Percentiles rank a stretch among this genome's conserved stretches.
Evolutionary conservation across 2,113 vertebrate genomes (phyloP).

Genomic region (Phocoena sinus): DNA sequence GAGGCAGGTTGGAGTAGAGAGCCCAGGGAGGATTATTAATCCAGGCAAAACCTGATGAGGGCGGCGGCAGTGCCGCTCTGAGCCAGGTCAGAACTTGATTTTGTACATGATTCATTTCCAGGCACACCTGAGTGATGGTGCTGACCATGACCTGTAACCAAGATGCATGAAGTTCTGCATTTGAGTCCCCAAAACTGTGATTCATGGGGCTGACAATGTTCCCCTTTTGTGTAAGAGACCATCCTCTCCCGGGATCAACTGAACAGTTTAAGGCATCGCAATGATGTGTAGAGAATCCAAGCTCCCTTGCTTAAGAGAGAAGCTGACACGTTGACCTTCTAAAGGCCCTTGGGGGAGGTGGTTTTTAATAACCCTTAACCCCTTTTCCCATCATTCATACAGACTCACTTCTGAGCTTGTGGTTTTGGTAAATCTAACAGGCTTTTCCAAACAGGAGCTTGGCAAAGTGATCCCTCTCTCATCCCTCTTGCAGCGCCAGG

Average conservation of each 20-base stretch:
- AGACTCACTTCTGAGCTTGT: slow-evolving; percentile 20
- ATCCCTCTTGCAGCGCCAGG: background rate
- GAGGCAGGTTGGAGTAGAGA: background rate
- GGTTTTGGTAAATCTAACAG: slow-evolving; percentile 61
- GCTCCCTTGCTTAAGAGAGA: background rate
- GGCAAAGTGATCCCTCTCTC: background rate
- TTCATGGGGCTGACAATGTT: slow-evolving; percentile 66
- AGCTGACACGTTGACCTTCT: slow-evolving; percentile 52
- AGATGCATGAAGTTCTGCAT: slow-evolving; percentile 37
- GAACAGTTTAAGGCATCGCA: slow-evolving; percentile 30
- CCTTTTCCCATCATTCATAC: slow-evolving; percentile 59
- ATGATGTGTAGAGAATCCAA: slow-evolving; percentile 53
- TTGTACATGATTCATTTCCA: slow-evolving; percentile 45
- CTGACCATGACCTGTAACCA: slow-evolving; percentile 40
- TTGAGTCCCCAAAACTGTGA: slow-evolving; percentile 59
- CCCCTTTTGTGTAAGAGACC: slow-evolving; percentile 56
- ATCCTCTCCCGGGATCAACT: slow-evolving; percentile 49
- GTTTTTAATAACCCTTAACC: slow-evolving; percentile 64
- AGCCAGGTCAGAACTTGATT: slow-evolving; percentile 41
- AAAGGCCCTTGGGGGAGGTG: slow-evolving; percentile 32
- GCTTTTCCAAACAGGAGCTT: slow-evolving; percentile 45
- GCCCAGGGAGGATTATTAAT: background rate
- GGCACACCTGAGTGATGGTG: slow-evolving; percentile 58
- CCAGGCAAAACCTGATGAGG: background rate
- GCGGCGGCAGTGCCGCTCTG: background rate